Percentiles rank a stretch among this genome's conserved stretches.
phyloP scores from a whole-genome alignment of 2,888 invertebrate genomes.

The Thalpophila matura region DNA sequence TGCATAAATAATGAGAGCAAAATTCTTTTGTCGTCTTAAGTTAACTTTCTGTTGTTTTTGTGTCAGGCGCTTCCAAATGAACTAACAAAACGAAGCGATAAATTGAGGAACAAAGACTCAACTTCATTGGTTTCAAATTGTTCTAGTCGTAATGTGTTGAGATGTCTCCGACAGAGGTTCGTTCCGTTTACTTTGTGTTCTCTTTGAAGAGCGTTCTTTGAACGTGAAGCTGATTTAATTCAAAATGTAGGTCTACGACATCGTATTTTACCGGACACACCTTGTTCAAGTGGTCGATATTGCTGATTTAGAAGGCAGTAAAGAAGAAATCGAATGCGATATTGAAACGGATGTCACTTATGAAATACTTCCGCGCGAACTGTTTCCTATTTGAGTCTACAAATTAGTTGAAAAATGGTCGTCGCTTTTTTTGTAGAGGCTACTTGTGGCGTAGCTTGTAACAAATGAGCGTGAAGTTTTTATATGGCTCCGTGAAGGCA shows the following conservation, averaged over 20 bases:
- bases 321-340: conserved; percentile 35
- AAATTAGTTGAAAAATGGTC: conserved; percentile 41
- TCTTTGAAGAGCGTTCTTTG: conserved; percentile 61
- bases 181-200: conserved; percentile 69
- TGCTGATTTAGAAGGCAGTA: conserved; percentile 42
- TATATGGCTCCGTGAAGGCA: conserved; percentile 4
- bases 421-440: conserved; percentile 17
- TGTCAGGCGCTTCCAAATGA: conserved; percentile 70
- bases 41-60: conserved; percentile 68
- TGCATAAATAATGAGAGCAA: conserved; percentile 69
- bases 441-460: conserved; percentile 14
- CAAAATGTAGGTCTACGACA: conserved; percentile 63
- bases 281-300: conserved; percentile 44
- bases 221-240: conserved; percentile 54
- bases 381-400: conserved; percentile 24
- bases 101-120: conserved; percentile 67
- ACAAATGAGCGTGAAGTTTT: conserved; percentile 26
- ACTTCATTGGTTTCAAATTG: conserved; percentile 66
- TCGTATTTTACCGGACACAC: conserved; percentile 52
- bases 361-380: conserved; percentile 27
- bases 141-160: conserved; percentile 65
- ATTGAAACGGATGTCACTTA: conserved; percentile 42
- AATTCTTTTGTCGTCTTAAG: conserved; percentile 34
- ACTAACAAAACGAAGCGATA: conserved; percentile 63
- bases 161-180: conserved; percentile 66